Base-by-base conservation (phyloP, 2,797 vertebrate genomes). In the Phrynocephalus vlangalii region DNA sequence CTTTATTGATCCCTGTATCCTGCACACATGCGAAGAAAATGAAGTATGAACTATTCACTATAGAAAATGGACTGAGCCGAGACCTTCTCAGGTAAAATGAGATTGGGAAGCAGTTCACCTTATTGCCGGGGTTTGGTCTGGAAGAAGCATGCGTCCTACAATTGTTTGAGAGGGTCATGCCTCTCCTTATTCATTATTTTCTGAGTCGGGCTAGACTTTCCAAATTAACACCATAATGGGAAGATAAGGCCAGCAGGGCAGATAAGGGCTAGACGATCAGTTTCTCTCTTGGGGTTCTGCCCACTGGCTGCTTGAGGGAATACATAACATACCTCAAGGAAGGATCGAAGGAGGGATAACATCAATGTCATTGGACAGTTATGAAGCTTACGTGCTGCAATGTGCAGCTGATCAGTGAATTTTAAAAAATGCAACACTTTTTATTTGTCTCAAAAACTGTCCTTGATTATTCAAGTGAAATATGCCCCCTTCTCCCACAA, bases 1-100 rank as follows among this genome's bases (percentile, higher is more conserved):
- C 30, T 92, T 63, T 84, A 84, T 87, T 80, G 84, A 85, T 86
- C 44, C 24, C 71, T 52, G 28, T 50, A 13, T n/a, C 10, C 67
- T 30, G 5, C 50, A 91, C 52, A 33, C 18, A 88, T 7, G 86
- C 85, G 93, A 87, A 81, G 20, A 79, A 94, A 94, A 92, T 86
- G 76, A 89, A 91, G 6, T 71, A n/a, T 71, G 63, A 85, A 44
- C 22, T 28, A 82, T 3, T 82, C 77, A 83, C 52, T 79, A 86
- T 78, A 75, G 73, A 66, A 9, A 82, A 92, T 70, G 83, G 50
- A 90, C 94, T 72, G 85, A 28, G 30, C 28, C 75, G 28, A 85
- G 85, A 56, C 80, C 22, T 90, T 92, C 52, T 24, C 76, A 33
- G 91, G 89, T 44, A 86, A 90, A 91, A 88, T 44, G 50, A 28